Conservation (phyloP, 2,113 vertebrate genomes). For the Xyliphius kryptos region DNA sequence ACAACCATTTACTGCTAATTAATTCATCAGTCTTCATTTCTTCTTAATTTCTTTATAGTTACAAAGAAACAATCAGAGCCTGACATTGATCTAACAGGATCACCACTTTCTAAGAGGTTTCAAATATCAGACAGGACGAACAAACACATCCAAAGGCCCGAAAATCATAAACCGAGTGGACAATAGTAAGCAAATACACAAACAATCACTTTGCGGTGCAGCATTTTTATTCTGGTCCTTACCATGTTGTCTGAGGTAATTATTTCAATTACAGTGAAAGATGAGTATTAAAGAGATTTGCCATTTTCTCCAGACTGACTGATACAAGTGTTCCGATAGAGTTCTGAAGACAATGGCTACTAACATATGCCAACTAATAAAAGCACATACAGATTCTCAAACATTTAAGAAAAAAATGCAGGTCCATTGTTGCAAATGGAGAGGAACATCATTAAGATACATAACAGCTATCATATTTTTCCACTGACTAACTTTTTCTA, state of each 20-base stretch:
- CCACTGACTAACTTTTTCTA: conserved; percentile 31
- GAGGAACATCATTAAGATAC: conserved; percentile 39
- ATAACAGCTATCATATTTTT: conserved; percentile 24
- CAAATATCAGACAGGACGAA: conserved; percentile 21
- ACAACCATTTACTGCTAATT: no score
- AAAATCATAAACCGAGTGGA: conserved; percentile 11
- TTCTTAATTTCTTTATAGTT: no score
- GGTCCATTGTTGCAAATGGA: conserved; percentile 50
- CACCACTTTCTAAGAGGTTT: conserved; percentile 11
- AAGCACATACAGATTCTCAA: conserved; percentile 18
- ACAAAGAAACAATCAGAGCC: no score
- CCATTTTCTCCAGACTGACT: conserved; percentile 49
- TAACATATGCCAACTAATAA: conserved; percentile 42
- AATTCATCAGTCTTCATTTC: no score
- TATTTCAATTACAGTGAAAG: conserved; percentile 43
- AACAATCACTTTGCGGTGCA: background rate
- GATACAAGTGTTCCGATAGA: conserved; percentile 36
- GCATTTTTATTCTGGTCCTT: conserved; percentile 48
- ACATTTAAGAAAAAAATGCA: conserved; percentile 34
- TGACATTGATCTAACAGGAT: conserved; percentile 31
- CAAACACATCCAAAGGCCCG: background rate
- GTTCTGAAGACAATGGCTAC: conserved; percentile 49
- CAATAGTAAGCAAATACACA: conserved; percentile 5
- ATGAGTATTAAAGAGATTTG: conserved; percentile 40
- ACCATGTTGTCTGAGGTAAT: conserved; percentile 43